Base-by-base conservation (phyloP, 2,113 vertebrate species). In the Pachycephala philippinensis region DNA sequence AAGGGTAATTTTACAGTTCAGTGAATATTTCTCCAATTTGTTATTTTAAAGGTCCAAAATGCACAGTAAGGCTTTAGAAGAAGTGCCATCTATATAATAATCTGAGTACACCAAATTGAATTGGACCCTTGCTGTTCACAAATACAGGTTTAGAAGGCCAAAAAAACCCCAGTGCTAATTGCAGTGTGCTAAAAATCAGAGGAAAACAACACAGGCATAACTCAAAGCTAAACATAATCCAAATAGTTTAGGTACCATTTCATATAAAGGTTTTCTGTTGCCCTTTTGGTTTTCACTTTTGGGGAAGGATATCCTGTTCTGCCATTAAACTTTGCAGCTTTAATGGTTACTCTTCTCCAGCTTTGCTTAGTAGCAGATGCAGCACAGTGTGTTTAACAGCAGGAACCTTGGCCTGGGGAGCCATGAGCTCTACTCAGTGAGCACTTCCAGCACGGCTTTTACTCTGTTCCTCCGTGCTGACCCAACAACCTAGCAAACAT, bases 401-500 rank as follows among this genome's bases (percentile, higher is more conserved):
- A 88, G 85, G 76, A 70, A 18, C 88, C 28, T 54, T 87, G 92
- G 86, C 86, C 64, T 66, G 13, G 47, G 64, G 28, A 93, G 72
- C 42, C 68, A 31, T 18, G 72, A 84, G 44, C 59, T 23, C 87
- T 60, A 15, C 84, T 75, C 83, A 75, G 44, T 28, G 68, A 74
- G 54, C 28, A 13, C 33, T 92, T 90, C 68, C 93, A 96, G 39
- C 39, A 42, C 9, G 19, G 52, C 44, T 75, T 86, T 93, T 85
- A 93, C 72, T 77, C 66, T 42, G 4, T 42, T 94, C 87, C 83
- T 93, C 80, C 0, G 0, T 89, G 93, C 93, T 95, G 94, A 97
- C 86, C 94, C 95, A 92, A 93, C 93, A 95, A 37, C 69, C 68
- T 68, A 90, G 87, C 83, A 95, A 84, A 64, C 60, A 84, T 95